A percentile compares a stretch with the other conserved stretches of the same genome.
Conservation (phyloP, 64 coral and sea anemone species). For the Porites lutea region DNA sequence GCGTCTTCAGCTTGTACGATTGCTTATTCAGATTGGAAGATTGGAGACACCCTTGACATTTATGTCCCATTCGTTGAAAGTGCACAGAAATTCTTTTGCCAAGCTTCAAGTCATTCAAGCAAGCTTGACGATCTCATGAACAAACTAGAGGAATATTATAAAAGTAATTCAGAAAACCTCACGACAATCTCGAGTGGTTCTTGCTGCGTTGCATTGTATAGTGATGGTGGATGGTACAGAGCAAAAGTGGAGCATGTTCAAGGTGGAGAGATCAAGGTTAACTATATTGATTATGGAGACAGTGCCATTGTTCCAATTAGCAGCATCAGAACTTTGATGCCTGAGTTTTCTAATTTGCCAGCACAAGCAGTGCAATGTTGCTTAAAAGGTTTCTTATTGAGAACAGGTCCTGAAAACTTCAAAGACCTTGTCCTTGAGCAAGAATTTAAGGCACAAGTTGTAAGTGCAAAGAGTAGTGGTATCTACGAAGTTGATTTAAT, state of each 20-base stretch:
- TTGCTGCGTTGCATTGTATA: conserved; percentile 74
- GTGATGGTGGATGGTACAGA: conserved; percentile 88
- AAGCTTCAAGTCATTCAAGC: conserved; percentile 38
- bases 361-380: conserved; percentile 56
- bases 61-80: conserved; percentile 54
- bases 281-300: conserved; percentile 96
- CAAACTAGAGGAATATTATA: conserved; percentile 68
- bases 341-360: conserved; percentile 29
- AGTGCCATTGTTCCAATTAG: conserved; percentile 62
- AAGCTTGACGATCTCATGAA: conserved; percentile 83
- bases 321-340: conserved; percentile 50
- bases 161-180: conserved; percentile 11
- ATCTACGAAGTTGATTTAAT: conserved; percentile 39
- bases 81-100: conserved; percentile 79
- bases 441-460: conserved; percentile 49
- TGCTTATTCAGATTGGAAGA: background rate
- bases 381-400: background rate
- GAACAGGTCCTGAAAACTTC: conserved; percentile 29
- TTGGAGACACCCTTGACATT: conserved; percentile 58
- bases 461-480: background rate
- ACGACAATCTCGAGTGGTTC: conserved; percentile 25
- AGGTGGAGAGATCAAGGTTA: conserved; percentile 50
- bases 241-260: conserved; percentile 70
- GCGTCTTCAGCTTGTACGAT: background rate
- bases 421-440: conserved; percentile 56